These are phyloP conservation scores for Drosophila watanabei DNA, from an alignment of 1,140 invertebrate genomes.

Conservation along the genomic window DNA sequence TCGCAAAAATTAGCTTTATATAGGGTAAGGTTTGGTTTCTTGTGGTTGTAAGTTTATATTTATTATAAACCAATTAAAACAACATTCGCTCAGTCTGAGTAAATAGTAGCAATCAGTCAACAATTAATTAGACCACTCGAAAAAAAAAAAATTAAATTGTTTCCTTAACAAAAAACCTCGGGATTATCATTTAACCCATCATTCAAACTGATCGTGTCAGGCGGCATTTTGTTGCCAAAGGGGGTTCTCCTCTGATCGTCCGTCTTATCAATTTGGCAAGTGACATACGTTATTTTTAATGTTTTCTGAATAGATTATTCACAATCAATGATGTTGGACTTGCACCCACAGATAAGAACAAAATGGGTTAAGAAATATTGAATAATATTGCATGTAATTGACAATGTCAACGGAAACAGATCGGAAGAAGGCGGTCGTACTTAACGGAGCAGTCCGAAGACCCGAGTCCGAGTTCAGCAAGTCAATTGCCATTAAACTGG, in stretches of 20 bases:
- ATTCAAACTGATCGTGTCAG: slow-evolving; percentile 59
- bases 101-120: slow-evolving; percentile 14
- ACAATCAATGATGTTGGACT: slow-evolving; percentile 48
- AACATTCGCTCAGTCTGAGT: neutral
- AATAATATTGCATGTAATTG: slow-evolving; percentile 27
- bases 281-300: slow-evolving; percentile 61
- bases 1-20: neutral
- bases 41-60: neutral
- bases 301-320: slow-evolving; percentile 41
- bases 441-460: neutral
- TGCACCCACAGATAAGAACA: slow-evolving; percentile 41
- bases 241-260: slow-evolving; percentile 14
- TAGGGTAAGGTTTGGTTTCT: neutral
- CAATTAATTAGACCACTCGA: slow-evolving; percentile 7
- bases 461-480: slow-evolving; percentile 42
- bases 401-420: slow-evolving; percentile 39
- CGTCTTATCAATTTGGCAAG: slow-evolving; percentile 69
- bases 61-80: neutral
- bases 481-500: slow-evolving; percentile 48
- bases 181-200: slow-evolving; percentile 39
- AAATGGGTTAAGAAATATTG: slow-evolving; percentile 47
- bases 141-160: neutral
- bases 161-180: neutral
- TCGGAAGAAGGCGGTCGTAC: neutral
- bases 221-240: slow-evolving; percentile 22